These are phyloP conservation scores for Drosophila biarmipes DNA, from an alignment of 1,140 invertebrate genomes.

Conservation along the genomic window DNA sequence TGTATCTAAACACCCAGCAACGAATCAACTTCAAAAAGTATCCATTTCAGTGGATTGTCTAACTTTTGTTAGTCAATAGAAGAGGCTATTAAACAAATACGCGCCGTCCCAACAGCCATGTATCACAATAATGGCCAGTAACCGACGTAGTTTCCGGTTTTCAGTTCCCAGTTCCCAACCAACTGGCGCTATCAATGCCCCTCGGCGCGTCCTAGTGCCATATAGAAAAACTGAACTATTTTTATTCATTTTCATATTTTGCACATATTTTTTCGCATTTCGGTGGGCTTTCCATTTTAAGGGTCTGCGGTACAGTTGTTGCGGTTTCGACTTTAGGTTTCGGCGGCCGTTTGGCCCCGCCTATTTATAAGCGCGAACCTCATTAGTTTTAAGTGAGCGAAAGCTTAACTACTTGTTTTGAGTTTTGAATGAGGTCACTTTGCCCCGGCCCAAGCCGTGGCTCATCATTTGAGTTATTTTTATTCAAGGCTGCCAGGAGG, in stretches of 20 bases:
- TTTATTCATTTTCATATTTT: conserved; percentile 42
- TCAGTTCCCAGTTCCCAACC: conserved; percentile 26
- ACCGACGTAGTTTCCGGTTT: conserved; percentile 25
- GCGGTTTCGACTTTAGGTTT: conserved; percentile 38
- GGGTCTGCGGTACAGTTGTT: conserved; percentile 59
- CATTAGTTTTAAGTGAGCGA: conserved; percentile 82
- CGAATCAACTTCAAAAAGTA: conserved; percentile 7
- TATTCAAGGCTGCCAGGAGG: conserved; percentile 73
- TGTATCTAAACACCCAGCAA: background rate
- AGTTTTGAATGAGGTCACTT: conserved; percentile 82
- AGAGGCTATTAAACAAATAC: conserved; percentile 19
- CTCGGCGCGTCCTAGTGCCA: conserved; percentile 1
- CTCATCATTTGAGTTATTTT: conserved; percentile 80
- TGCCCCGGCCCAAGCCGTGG: conserved; percentile 51
- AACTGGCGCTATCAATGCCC: conserved; percentile 47
- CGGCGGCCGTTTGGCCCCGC: conserved; percentile 28
- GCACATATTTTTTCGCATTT: conserved; percentile 7
- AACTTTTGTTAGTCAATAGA: conserved; percentile 16
- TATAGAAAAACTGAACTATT: conserved; percentile 17
- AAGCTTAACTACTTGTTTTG: conserved; percentile 82
- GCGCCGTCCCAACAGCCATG: conserved; percentile 44
- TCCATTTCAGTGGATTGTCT: background rate
- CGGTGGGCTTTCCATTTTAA: conserved; percentile 45
- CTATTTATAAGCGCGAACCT: conserved; percentile 77
- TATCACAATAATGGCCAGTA: conserved; percentile 74